Evolutionary conservation across 2,888 invertebrate genomes (phyloP).

Genomic region (Caenorhabditis imperialis): DNA sequence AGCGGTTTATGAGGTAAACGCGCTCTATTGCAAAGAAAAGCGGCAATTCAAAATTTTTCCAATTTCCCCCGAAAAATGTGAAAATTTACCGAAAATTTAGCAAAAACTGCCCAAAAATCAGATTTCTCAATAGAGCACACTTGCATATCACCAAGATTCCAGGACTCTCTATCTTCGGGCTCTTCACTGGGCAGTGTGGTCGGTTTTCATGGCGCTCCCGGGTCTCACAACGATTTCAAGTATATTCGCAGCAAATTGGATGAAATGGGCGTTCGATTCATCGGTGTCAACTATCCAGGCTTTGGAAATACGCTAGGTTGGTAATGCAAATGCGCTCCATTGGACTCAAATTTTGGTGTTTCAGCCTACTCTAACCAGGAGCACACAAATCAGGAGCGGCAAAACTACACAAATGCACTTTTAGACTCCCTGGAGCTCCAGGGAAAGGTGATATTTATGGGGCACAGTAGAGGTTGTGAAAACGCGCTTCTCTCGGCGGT

Average conservation of each 20-base stretch:
- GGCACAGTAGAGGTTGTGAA: conserved; percentile 62
- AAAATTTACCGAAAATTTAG: too few species aligned
- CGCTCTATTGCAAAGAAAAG: too few species aligned
- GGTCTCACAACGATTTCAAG: conserved; percentile 69
- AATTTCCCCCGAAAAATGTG: too few species aligned
- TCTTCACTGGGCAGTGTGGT: conserved; percentile 62
- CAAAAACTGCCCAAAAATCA: too few species aligned
- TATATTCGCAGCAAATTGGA: conserved; percentile 58
- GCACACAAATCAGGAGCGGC: conserved; percentile 55
- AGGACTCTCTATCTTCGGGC: conserved; percentile 62
- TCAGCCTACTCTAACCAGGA: conserved; percentile 28
- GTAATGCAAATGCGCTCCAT: neutral
- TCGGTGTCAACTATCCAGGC: conserved; percentile 68
- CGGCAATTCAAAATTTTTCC: too few species aligned
- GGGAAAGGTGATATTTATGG: conserved; percentile 54
- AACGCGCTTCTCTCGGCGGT: conserved; percentile 59
- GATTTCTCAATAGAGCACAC: neutral
- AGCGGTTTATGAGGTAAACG: conserved; percentile 46
- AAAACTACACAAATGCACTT: conserved; percentile 58
- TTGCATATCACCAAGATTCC: conserved; percentile 8
- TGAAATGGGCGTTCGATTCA: conserved; percentile 55
- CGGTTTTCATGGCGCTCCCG: conserved; percentile 64
- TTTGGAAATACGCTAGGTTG: conserved; percentile 35
- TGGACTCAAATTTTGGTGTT: neutral
- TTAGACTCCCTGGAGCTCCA: conserved; percentile 45